These are phyloP conservation scores for Tarsius wallacei DNA, from an alignment of 2,797 vertebrate species.

Conservation along the genomic window DNA sequence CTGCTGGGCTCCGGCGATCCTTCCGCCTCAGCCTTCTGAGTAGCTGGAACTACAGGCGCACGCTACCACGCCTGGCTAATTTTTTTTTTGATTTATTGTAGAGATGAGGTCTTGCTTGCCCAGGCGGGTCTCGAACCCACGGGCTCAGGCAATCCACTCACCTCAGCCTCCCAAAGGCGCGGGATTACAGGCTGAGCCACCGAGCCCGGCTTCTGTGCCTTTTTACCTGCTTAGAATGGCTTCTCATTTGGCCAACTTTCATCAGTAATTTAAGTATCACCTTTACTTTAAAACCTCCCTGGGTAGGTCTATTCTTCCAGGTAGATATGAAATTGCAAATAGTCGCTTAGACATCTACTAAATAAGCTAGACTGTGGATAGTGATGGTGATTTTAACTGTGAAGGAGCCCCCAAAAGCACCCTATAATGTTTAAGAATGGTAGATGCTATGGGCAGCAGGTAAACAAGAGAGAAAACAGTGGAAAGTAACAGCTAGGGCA, in stretches of 20 bases:
- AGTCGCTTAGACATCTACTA: background rate
- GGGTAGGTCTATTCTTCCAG: background rate
- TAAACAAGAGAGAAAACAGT: background rate
- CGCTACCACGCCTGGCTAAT: no score
- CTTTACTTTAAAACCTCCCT: background rate
- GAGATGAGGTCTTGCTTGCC: no score
- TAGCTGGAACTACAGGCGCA: no score
- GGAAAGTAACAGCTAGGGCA: background rate
- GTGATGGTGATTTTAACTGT: background rate
- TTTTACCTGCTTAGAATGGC: background rate
- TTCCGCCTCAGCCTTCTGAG: no score
- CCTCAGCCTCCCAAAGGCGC: no score
- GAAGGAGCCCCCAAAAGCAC: background rate
- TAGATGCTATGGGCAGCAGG: background rate
- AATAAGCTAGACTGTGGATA: background rate
- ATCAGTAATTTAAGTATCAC: background rate
- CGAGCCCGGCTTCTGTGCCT: no score
- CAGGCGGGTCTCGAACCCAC: no score
- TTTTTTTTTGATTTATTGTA: no score
- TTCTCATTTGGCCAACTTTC: background rate
- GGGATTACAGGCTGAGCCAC: no score
- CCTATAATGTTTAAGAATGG: background rate
- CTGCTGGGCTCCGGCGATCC: no score
- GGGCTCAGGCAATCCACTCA: no score
- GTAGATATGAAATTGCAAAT: background rate